A percentile compares a stretch with the other conserved stretches of the same genome.
Conservation (phyloP, 2,797 vertebrate genomes). For the Merluccius polli region DNA sequence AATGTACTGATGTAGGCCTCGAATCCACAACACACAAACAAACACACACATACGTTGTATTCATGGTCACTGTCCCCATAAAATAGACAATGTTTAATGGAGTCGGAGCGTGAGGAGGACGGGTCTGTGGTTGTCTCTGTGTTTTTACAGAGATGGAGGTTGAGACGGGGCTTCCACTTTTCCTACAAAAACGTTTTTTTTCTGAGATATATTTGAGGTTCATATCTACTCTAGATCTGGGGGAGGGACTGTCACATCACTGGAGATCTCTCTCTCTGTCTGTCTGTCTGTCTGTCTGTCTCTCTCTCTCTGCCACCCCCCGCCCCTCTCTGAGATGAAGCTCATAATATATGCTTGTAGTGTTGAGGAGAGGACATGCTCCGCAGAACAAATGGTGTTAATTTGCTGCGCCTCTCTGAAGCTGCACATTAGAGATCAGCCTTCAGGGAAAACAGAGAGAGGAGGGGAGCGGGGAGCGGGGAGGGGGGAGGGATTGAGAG, state of each 20-base stretch:
- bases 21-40: too few species aligned
- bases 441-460: slow-evolving; percentile 76
- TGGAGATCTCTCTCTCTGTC: slow-evolving; percentile 15
- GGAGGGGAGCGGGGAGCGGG: slow-evolving; percentile 43
- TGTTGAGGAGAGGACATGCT: slow-evolving; percentile 84
- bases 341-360: slow-evolving; percentile 82
- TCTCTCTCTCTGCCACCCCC: slow-evolving; percentile 51
- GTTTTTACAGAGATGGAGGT: too few species aligned
- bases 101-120: too few species aligned
- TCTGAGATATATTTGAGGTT: slow-evolving; percentile 26
- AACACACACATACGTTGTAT: too few species aligned
- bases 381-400: slow-evolving; percentile 93
- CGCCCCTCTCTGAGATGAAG: slow-evolving; percentile 64
- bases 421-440: slow-evolving; percentile 84
- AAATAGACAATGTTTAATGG: too few species aligned
- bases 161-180: too few species aligned
- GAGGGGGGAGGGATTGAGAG: too few species aligned
- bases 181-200: too few species aligned
- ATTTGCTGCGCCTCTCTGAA: slow-evolving; percentile 87
- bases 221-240: slow-evolving; percentile 38
- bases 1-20: too few species aligned
- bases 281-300: slow-evolving; percentile 44
- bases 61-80: too few species aligned
- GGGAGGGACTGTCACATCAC: too few species aligned
- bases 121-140: too few species aligned